These are phyloP conservation scores for Manduca sexta DNA, from an alignment of 1,140 invertebrate genomes.

Conservation along the genomic window DNA sequence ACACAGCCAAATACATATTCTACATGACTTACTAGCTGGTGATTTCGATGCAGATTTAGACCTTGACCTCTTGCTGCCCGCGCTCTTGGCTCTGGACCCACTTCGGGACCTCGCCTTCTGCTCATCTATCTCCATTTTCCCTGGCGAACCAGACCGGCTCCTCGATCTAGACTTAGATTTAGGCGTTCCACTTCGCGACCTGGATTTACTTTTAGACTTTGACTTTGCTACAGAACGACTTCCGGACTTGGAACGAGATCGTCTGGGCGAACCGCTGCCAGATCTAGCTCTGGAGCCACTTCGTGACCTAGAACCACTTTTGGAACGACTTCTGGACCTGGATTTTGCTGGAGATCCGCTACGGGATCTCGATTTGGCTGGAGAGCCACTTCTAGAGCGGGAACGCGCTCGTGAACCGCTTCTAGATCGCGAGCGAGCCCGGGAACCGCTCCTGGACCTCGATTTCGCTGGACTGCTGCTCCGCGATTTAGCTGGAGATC, in stretches of 20 bases:
- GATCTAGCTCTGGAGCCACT: slow-evolving; percentile 6
- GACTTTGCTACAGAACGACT: slow-evolving; percentile 17
- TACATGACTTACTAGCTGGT: neutral
- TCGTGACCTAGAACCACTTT: slow-evolving; percentile 12
- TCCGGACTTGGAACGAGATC: slow-evolving; percentile 6
- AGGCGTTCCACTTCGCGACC: slow-evolving; percentile 4
- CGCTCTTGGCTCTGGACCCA: slow-evolving; percentile 6
- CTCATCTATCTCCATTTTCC: slow-evolving; percentile 30
- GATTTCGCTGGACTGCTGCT: no score
- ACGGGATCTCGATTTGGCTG: slow-evolving; percentile 21
- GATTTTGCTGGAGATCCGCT: slow-evolving; percentile 27
- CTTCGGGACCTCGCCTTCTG: slow-evolving; percentile 5
- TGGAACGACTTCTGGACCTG: slow-evolving; percentile 17
- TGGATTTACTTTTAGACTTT: slow-evolving; percentile 20
- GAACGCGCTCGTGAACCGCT: slow-evolving; percentile 22
- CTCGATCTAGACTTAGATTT: slow-evolving; percentile 10
- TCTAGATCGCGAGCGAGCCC: slow-evolving; percentile 16
- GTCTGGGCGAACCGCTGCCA: no score
- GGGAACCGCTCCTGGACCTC: slow-evolving; percentile 11
- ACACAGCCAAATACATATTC: neutral
- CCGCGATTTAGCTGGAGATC: slow-evolving; percentile 1
- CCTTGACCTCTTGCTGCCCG: neutral
- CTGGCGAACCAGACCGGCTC: slow-evolving; percentile 13
- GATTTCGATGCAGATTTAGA: slow-evolving; percentile 11
- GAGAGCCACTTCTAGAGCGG: slow-evolving; percentile 22